Percentiles rank a stretch among this genome's conserved stretches.
Conservation (phyloP, 2,113 vertebrate genomes). For the Penelope pileata region DNA sequence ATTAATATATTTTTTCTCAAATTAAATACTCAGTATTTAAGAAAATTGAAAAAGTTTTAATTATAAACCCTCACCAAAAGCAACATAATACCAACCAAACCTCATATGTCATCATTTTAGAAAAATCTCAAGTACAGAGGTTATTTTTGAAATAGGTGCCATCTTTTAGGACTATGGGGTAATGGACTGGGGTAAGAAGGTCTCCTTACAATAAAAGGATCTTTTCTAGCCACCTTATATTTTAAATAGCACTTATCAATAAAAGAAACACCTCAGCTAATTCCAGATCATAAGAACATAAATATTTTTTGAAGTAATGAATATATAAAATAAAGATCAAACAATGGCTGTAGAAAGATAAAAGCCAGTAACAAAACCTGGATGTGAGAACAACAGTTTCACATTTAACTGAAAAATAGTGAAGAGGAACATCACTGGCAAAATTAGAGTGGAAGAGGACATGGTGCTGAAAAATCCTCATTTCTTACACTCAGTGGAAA, state of each 20-base stretch:
- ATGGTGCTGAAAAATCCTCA: background rate
- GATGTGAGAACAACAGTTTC: background rate
- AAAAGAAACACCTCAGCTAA: background rate
- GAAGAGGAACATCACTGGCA: rapidly evolving
- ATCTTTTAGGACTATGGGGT: background rate
- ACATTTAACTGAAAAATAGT: background rate
- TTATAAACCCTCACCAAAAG: background rate
- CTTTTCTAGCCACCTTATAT: background rate
- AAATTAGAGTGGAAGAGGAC: background rate
- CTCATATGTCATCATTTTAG: background rate
- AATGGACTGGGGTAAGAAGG: background rate
- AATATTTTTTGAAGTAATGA: background rate
- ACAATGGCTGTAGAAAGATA: background rate
- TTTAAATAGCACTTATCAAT: background rate
- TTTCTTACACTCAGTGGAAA: background rate
- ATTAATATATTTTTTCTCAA: background rate
- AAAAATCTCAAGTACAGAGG: background rate
- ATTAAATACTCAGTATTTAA: background rate
- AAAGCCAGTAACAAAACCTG: background rate
- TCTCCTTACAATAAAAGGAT: rapidly evolving
- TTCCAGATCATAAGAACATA: background rate
- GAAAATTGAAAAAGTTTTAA: rapidly evolving
- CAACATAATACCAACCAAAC: background rate
- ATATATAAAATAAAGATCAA: background rate
- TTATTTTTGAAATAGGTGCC: rapidly evolving